Evolutionary conservation across 2,888 invertebrate species (phyloP), one percentile per base, ranked within the genome.

Genomic region (Pandemis corylana): DNA sequence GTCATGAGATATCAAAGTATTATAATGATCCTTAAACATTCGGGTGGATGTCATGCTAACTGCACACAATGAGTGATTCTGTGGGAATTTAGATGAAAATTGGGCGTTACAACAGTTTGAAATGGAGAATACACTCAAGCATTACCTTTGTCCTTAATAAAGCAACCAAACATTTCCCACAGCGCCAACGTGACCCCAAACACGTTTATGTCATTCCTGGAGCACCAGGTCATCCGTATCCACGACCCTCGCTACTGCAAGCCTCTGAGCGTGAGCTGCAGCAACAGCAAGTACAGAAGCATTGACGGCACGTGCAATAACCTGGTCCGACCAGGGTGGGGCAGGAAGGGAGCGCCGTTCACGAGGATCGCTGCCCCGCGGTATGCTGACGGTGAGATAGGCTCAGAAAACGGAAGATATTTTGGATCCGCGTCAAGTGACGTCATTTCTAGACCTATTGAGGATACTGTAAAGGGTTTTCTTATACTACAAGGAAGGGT

Each of bases 261-360:
- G 80, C 90, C 91, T 0, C 79, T 86, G 12, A 83, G 79, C 64
- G 78, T 88, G 36, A 81, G 71, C 9, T 93, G 90, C 77, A 77
- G 78, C 62, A 83, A 82, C 68, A 81, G 79, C 75, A 87, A 85
- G 41, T 98, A 97, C 88, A 95, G 98, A 67, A 96, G 95, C 10
- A 93, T 96, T 61, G 97, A 98, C 85, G 98, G 98, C 7, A 96
- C 96, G 7, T 97, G 98, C 87, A 98, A 98, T 87, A 98, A 98
- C 84, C 87, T 95, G 74, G 89, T 95, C 65, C 93, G 96, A 76
- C 96, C 97, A 0, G 94, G 95, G 68, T 96, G 96, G 96, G 98
- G 98, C 13, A 85, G 95, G 12, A 87, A 93, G 1, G 90, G 94
- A 0, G 95, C 95, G 0, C 95, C 96, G 0, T 96, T 95, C 79